Base-by-base conservation (phyloP, 2,113 vertebrate species). In the Labeo catla region DNA sequence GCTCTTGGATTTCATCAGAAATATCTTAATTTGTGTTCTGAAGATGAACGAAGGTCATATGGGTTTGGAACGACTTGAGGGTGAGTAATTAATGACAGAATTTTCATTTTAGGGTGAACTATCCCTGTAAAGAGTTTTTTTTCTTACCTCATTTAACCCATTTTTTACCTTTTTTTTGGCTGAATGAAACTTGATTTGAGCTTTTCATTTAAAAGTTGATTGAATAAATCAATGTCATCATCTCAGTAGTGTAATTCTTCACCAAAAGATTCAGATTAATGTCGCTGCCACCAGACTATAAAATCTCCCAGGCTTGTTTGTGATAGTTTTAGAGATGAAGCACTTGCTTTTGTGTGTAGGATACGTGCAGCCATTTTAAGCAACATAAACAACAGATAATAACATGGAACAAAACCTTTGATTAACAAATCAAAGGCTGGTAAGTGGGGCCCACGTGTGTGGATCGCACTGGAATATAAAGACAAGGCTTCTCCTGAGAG, bases 381-480 rank as follows among this genome's bases (percentile, higher is more conserved):
- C 2, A 87, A 66, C 65, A 57, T 88, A 88, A 86, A 85, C 52
- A 90, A 74, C 61, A 83, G 59, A 85, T 83, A 86, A 83, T 65
- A 85, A 83, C 65, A 81, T 70, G 66, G 65, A 74, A 57, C 73
- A n/a, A 85, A 84, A 65, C 79, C 49, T 83, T 43, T 76, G 36
- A 88, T 87, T 70, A 88, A 83, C 52, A 83, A 87, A 84, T 86
- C 86, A 77, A 87, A 87, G 50, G 83, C 72, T 87, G 49, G 63
- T 79, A 34, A 85, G 63, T 79, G 49, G 54, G 9, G 57, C 57
- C 84, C 23, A 63, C 21, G 28, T 59, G 59, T 59, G 47, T 15
- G 39, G 12, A 50, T 68, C 4, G 45, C 72, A 39, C 82, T 86
- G 21, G 68, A 72, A 86, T 49, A 86, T 43, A 49, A 50, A 81